Evolutionary conservation across 1,140 invertebrate species (phyloP), one percentile per base, ranked within the genome.

Genomic region (Camponotus floridanus): DNA sequence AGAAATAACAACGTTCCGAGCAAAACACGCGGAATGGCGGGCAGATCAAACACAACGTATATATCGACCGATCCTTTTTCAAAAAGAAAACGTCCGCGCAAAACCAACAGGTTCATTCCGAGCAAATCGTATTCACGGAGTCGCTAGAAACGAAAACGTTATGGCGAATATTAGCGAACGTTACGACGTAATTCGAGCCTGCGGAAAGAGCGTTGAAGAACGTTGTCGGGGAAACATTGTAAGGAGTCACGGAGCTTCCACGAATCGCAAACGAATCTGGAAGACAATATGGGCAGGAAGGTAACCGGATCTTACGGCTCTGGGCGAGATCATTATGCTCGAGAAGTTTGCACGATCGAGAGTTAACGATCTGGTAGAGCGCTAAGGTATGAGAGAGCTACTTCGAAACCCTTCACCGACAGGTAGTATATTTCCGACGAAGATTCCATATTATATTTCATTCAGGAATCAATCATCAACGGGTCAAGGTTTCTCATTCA

Each of bases 221-320:
- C 51, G 45, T n/a, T 57, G 55, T 9, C 21, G 51, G 59, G 57
- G 78, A 31, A 76, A 73, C 65, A 87, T 78, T 81, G 78, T 76
- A 84, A 81, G 73, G 62, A 84, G 42, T 78, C 65, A 36, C 21
- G 71, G 18, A 42, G 85, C 87, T 70, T 86, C 70, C 85, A 76
- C 61, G 87, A 88, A 87, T 78, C 71, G 85, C 64, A 71, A 45
- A 71, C 18, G 71, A 74, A 88, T 85, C 74, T 85, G 76, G 74
- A 84, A 85, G 74, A 87, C 78, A 90, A 87, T 86, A 85, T 81
- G 61, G 84, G 64, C 71, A 78, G 33, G 59, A 57, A 61, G 78
- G 89, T 86, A 91, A 91, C 88, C 91, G 88, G 90, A 91, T 91
- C 91, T 86, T 88, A 80, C 81, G 67, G 84, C 80, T 85, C 59